Percentiles rank a stretch among this genome's conserved stretches.
These are phyloP conservation scores for Chloroceryle amazona DNA, from an alignment of 2,797 vertebrate species.

Conservation along the genomic window DNA sequence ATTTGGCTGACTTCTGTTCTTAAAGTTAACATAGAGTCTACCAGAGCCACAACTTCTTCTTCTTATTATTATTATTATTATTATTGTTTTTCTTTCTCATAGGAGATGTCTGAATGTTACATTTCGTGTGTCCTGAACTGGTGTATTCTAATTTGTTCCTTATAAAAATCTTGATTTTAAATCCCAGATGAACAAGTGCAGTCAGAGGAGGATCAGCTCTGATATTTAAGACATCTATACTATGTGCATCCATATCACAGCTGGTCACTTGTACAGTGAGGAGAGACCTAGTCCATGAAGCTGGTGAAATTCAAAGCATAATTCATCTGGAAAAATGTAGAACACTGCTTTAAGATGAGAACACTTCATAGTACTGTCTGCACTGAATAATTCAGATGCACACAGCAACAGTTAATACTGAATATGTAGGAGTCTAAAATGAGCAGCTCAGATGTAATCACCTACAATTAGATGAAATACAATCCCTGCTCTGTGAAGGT, in stretches of 20 bases:
- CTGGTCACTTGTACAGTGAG: neutral
- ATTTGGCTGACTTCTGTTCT: neutral
- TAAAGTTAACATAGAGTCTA: neutral
- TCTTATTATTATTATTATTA: neutral
- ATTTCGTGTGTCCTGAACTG: neutral
- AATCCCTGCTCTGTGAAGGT: neutral
- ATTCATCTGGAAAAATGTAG: neutral
- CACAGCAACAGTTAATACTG: neutral
- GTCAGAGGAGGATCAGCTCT: neutral
- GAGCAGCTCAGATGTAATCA: neutral
- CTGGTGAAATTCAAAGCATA: neutral
- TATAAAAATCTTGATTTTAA: neutral
- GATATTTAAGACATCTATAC: neutral
- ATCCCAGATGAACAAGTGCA: neutral
- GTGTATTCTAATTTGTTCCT: neutral
- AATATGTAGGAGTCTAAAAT: neutral
- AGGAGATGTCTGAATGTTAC: neutral
- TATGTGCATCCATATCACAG: accelerated
- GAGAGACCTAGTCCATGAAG: neutral
- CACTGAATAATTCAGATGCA: neutral
- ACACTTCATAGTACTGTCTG: neutral
- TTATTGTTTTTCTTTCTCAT: neutral
- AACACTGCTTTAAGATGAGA: neutral
- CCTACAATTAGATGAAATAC: neutral
- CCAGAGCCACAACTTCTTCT: neutral